Evolutionary conservation across 1,140 invertebrate genomes (phyloP).

Genomic region (Aphidius gifuensis): DNA sequence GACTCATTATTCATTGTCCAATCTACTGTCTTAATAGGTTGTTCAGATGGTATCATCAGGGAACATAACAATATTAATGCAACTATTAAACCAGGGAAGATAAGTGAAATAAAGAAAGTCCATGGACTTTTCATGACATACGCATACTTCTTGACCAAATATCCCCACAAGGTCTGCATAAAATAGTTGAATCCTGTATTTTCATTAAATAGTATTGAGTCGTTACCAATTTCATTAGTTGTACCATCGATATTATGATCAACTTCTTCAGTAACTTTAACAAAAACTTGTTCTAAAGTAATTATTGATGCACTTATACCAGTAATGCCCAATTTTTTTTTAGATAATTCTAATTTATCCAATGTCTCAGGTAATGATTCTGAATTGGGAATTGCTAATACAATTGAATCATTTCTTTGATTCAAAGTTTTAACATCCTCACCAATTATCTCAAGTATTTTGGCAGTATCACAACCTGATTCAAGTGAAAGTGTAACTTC

Average conservation of each 20-base stretch:
- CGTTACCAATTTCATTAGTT: slow-evolving; percentile 26
- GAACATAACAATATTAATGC: slow-evolving; percentile 39
- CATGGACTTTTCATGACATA: slow-evolving; percentile 42
- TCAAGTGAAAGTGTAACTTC: slow-evolving; percentile 49
- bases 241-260: slow-evolving; percentile 24
- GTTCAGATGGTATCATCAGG: slow-evolving; percentile 21
- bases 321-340: slow-evolving; percentile 62
- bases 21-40: slow-evolving; percentile 19
- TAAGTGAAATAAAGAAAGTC: slow-evolving; percentile 32
- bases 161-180: slow-evolving; percentile 36
- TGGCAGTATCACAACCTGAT: slow-evolving; percentile 37
- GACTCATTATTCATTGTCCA: too few relatives aligned
- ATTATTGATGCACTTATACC: slow-evolving; percentile 77
- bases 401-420: slow-evolving; percentile 40
- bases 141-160: slow-evolving; percentile 41
- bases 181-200: slow-evolving; percentile 35
- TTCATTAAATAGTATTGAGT: slow-evolving; percentile 31
- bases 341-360: slow-evolving; percentile 60
- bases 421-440: slow-evolving; percentile 35
- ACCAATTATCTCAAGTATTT: slow-evolving; percentile 37
- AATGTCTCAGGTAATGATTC: slow-evolving; percentile 62
- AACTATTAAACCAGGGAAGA: slow-evolving; percentile 38
- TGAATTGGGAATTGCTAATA: slow-evolving; percentile 53
- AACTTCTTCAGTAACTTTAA: slow-evolving; percentile 54
- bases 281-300: slow-evolving; percentile 83